Evolutionary conservation across 2,113 vertebrate species (phyloP).

Genomic region (Melanocharis versteri): DNA sequence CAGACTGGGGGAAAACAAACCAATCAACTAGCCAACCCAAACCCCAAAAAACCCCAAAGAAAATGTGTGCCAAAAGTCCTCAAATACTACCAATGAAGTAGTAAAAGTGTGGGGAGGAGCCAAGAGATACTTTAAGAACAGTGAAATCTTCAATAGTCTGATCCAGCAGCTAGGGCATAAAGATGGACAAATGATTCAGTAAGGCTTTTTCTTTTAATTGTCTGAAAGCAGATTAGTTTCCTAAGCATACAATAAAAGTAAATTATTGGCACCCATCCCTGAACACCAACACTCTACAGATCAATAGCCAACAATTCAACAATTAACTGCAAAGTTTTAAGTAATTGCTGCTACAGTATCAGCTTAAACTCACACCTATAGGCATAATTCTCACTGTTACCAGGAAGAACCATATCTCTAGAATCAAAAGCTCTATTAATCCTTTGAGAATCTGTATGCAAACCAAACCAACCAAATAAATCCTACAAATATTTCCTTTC

Average conservation of each 20-base stretch:
- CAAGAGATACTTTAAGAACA: not conserved
- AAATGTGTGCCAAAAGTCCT: not conserved
- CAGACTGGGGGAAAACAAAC: not conserved
- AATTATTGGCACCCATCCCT: not conserved
- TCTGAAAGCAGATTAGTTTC: not conserved
- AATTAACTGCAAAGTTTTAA: not conserved
- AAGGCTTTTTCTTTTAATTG: not conserved
- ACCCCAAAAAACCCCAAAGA: not conserved
- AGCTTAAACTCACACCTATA: not conserved
- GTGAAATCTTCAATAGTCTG: not conserved
- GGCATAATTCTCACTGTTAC: not conserved
- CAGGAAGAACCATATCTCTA: not conserved
- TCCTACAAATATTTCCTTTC: not conserved
- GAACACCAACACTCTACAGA: not conserved
- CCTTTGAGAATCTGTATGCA: not conserved
- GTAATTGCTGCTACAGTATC: not conserved
- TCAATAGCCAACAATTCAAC: not conserved
- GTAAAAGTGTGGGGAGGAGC: not conserved
- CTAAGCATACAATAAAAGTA: not conserved
- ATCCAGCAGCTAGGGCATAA: not conserved
- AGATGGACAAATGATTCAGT: not conserved
- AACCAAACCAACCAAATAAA: not conserved
- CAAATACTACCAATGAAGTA: not conserved
- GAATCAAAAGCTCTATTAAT: not conserved
- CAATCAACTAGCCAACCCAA: not conserved